Conservation (phyloP, 37 sponge, comb jelly and placozoan genomes). For the Eunapius fragilis region DNA sequence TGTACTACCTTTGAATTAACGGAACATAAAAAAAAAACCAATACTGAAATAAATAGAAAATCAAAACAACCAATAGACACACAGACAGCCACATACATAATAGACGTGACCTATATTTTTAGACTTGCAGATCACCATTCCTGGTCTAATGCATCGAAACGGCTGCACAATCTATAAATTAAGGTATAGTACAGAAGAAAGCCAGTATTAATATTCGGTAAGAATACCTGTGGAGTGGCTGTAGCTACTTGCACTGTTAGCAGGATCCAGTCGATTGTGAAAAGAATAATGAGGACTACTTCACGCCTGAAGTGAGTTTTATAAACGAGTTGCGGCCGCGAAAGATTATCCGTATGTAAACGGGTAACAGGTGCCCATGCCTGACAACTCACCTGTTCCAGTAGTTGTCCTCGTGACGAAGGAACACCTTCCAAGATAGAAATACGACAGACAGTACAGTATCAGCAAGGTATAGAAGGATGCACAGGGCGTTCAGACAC, state of each 20-base stretch:
- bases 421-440: constrained; percentile 39
- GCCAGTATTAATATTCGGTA: too few species aligned
- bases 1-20: constrained; percentile 13
- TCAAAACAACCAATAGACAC: not conserved
- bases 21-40: constrained; percentile 3
- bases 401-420: constrained; percentile 7
- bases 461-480: constrained; percentile 45
- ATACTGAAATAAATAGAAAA: not conserved
- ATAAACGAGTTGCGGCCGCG: too few species aligned
- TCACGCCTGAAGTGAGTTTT: not conserved
- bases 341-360: not conserved
- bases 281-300: not conserved
- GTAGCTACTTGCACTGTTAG: constrained; percentile 17
- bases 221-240: not conserved
- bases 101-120: constrained; percentile 66
- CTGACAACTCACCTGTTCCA: constrained; percentile 26
- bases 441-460: constrained; percentile 24
- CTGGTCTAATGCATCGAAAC: constrained; percentile 48
- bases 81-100: constrained; percentile 23
- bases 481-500: constrained; percentile 31
- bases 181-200: not conserved
- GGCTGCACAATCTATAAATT: constrained; percentile 47
- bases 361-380: not conserved
- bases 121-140: constrained; percentile 61
- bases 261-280: constrained; percentile 56